These are phyloP conservation scores for Pangasius krempfi DNA, from an alignment of 2,797 vertebrate genomes.

Conservation along the genomic window DNA sequence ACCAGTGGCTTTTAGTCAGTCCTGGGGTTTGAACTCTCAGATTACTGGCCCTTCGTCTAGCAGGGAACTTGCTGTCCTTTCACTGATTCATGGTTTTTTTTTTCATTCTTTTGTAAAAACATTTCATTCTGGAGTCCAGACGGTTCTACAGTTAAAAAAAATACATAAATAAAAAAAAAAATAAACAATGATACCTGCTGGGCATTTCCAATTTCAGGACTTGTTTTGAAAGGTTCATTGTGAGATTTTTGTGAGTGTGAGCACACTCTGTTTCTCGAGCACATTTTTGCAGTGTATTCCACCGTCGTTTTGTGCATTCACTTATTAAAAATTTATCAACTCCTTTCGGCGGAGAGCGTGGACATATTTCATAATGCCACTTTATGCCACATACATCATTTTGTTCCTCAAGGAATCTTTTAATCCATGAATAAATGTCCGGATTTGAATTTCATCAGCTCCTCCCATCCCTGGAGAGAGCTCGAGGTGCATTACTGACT, in stretches of 20 bases:
- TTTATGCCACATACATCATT: slow-evolving; percentile 57
- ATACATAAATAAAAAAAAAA: neutral
- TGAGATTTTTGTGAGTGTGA: neutral
- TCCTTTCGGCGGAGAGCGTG: slow-evolving; percentile 45
- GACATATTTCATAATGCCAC: slow-evolving; percentile 44
- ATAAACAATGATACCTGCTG: too few relatives aligned
- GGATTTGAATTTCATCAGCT: slow-evolving; percentile 69
- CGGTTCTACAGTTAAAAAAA: neutral
- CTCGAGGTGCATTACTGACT: slow-evolving; percentile 42
- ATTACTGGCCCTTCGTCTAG: neutral
- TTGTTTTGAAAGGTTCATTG: neutral
- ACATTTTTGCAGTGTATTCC: neutral
- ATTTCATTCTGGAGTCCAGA: neutral
- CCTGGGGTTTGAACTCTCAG: neutral
- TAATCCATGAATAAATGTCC: slow-evolving; percentile 68
- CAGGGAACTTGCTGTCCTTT: neutral
- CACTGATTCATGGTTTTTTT: neutral
- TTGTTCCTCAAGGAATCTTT: slow-evolving; percentile 65
- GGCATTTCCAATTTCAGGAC: neutral
- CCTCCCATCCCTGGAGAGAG: slow-evolving; percentile 47
- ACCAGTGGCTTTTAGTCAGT: neutral
- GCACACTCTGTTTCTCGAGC: neutral
- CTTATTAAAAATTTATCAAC: slow-evolving; percentile 37
- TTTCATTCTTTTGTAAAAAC: neutral
- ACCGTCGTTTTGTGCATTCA: neutral